Evolutionary conservation across 1,140 invertebrate genomes (phyloP), one percentile per base, ranked within the genome.

Genomic region (Aphelinus certus): DNA sequence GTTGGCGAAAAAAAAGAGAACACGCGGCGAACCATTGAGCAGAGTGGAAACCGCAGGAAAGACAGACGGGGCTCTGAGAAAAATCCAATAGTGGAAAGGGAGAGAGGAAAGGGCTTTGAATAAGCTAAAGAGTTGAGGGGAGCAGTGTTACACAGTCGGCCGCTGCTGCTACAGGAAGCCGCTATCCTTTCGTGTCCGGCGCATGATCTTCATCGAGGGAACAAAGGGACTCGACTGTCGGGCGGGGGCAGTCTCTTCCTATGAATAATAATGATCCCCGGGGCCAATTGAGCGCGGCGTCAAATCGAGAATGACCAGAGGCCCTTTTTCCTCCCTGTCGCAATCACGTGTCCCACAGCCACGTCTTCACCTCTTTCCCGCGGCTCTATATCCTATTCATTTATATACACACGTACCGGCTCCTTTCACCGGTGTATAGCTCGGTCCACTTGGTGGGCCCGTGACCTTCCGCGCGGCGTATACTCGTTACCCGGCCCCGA

Each of bases 41-140:
- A 53, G 51, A 53, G 51, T 53, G 9, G 9, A 53, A 53, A 53
- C 26, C 26, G 26, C 26, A 26, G 26, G 26, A 26, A 26, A 26
- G 26, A 26, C 26, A 26, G 26, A 26, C 26, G 26, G 26, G 26
- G 26, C 26, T 26, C 6, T 7, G 45, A 46, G 46, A 63, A 45
- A 49, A 7, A 48, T 1, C n/a, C n/a, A 3, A 48, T 48, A 2
- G 45, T 7, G 46, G 4, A 42, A 61, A 58, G 46, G 7, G 42
- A 3, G 26, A 45, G 56, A 48, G 9, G 48, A 45, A 48, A 9
- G 49, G 55, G 9, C 9, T 7, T 62, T 71, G 49, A 71, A 63
- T 62, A 65, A 72, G 71, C 62, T 65, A 71, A 72, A 72, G 71
- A 72, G 71, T 72, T 72, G 62, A 72, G 71, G 43, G 58, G 48